These are phyloP conservation scores for Prietella phreatophila DNA, from an alignment of 2,113 vertebrate species.

Conservation along the genomic window DNA sequence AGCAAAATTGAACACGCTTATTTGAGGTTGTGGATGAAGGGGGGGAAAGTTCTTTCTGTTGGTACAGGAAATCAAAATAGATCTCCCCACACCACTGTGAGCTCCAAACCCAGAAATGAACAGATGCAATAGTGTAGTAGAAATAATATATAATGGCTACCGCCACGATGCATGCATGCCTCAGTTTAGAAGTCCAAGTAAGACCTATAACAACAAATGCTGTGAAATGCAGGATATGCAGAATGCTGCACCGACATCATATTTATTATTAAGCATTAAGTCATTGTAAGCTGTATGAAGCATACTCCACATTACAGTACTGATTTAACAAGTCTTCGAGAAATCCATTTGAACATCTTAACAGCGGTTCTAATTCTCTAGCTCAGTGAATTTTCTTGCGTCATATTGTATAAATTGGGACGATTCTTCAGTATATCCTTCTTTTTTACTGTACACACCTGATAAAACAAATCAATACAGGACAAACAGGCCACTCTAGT, in stretches of 20 bases:
- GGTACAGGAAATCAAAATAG: background rate
- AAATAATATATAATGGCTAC: background rate
- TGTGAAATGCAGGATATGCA: background rate
- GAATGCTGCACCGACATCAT: background rate
- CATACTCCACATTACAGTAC: background rate
- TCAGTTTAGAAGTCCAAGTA: background rate
- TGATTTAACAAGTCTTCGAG: background rate
- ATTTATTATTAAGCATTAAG: background rate
- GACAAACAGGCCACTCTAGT: background rate
- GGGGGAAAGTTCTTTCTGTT: background rate
- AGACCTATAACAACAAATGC: background rate
- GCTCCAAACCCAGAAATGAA: background rate
- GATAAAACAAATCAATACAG: background rate
- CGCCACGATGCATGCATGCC: background rate
- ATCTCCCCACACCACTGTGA: background rate
- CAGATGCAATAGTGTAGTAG: background rate
- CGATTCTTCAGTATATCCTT: background rate
- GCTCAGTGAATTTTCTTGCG: background rate
- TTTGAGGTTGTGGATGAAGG: background rate
- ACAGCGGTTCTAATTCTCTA: background rate
- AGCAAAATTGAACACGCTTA: background rate
- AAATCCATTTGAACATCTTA: background rate
- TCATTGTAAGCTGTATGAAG: background rate
- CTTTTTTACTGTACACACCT: background rate
- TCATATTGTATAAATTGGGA: background rate